phyloP scores from a whole-genome alignment of 2,888 invertebrate species.

The Cheilosia impressa region DNA sequence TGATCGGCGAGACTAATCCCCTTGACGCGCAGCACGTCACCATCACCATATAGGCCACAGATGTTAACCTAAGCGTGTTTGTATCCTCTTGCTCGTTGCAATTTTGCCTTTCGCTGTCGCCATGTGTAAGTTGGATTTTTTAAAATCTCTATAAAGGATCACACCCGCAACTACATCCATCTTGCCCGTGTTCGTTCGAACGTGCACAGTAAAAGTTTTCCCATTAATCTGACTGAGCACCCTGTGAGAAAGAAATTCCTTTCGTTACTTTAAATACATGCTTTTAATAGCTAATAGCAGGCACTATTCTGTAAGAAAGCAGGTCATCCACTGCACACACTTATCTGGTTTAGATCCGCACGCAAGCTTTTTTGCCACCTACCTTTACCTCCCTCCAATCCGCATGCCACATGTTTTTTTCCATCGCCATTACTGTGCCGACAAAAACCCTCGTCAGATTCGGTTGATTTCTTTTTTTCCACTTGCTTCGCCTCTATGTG shows the following conservation, averaged over 20 bases:
- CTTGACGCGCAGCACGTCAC: no score
- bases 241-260: background rate
- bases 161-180: no score
- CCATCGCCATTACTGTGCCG: constrained; percentile 36
- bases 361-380: constrained; percentile 4
- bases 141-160: background rate
- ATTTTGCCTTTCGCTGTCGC: no score
- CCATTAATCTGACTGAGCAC: background rate
- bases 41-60: no score
- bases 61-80: no score
- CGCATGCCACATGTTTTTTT: constrained; percentile 26
- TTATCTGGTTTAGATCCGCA: constrained; percentile 1
- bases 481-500: constrained; percentile 36
- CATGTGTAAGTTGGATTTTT: background rate
- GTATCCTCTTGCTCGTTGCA: no score
- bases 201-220: no score
- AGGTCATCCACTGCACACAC: constrained; percentile 30
- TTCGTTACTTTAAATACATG: constrained; percentile 25
- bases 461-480: background rate
- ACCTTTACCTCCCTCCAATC: constrained; percentile 1
- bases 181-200: no score
- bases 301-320: constrained; percentile 25
- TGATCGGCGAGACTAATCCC: no score
- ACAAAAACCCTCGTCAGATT: constrained; percentile 10
- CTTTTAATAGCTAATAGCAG: constrained; percentile 40